These are phyloP conservation scores for Limenitis camilla DNA, from an alignment of 2,888 invertebrate species.

Conservation along the genomic window DNA sequence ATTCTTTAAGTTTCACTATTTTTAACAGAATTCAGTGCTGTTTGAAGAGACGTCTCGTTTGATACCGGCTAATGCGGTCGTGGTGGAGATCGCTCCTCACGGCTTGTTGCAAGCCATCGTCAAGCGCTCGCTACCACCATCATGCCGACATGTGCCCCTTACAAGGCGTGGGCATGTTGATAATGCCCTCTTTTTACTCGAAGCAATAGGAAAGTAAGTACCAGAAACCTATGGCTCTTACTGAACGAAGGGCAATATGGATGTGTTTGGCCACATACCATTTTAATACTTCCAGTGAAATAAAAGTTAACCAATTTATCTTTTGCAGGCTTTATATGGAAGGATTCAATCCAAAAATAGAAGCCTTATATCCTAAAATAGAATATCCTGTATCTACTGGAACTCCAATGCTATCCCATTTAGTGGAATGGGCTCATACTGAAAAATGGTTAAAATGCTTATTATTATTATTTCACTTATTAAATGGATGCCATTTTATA, in stretches of 20 bases:
- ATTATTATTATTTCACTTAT: background rate
- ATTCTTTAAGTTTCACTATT: too few species aligned
- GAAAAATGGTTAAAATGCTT: slow-evolving; percentile 25
- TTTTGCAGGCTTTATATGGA: slow-evolving; percentile 78
- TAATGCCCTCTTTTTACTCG: slow-evolving; percentile 69
- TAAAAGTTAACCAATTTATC: too few species aligned
- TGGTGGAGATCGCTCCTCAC: slow-evolving; percentile 93
- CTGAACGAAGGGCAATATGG: too few species aligned
- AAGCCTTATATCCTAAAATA: too few species aligned
- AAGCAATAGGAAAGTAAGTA: slow-evolving; percentile 78
- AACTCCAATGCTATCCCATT: slow-evolving; percentile 86
- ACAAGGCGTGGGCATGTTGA: slow-evolving; percentile 81
- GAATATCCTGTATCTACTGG: slow-evolving; percentile 88
- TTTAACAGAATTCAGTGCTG: too few species aligned
- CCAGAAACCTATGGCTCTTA: too few species aligned
- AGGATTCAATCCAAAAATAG: too few species aligned
- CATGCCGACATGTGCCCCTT: slow-evolving; percentile 80
- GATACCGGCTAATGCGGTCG: slow-evolving; percentile 85
- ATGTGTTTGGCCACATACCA: too few species aligned
- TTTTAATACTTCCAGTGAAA: too few species aligned
- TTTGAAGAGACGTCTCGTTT: slow-evolving; percentile 86
- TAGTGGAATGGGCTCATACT: slow-evolving; percentile 89
- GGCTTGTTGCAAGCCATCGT: slow-evolving; percentile 90
- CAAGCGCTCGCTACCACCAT: too few species aligned
- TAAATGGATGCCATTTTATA: background rate